Conservation (phyloP, 2,888 invertebrate species). For the Kuschelorhynchus macadamiae region DNA sequence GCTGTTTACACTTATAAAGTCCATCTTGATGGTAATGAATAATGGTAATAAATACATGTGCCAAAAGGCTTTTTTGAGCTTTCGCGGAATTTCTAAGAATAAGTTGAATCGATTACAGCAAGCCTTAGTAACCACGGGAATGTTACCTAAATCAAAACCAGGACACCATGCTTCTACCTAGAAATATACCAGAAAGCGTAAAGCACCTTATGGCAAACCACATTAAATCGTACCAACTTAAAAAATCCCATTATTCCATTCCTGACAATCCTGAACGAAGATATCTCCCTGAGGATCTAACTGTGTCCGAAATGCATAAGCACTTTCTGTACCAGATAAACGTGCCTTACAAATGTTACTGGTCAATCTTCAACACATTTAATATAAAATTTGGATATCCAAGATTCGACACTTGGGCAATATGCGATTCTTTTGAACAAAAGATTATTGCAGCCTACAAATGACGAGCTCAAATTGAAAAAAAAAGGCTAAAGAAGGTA, state of each 20-base stretch:
- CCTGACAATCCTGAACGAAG: conserved; percentile 13
- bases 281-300: conserved; percentile 6
- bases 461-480: conserved; percentile 17
- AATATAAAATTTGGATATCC: conserved; percentile 24
- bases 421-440: conserved; percentile 19
- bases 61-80: no score
- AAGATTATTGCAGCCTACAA: conserved; percentile 17
- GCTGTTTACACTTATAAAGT: no score
- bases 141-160: no score
- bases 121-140: no score
- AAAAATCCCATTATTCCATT: conserved; percentile 14
- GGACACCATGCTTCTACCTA: no score
- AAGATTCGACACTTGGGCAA: conserved; percentile 14
- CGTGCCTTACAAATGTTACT: conserved; percentile 21
- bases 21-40: no score
- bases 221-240: conserved; percentile 17
- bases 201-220: conserved; percentile 6
- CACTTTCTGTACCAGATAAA: conserved; percentile 20
- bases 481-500: conserved; percentile 18
- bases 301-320: conserved; percentile 17
- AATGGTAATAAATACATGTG: no score
- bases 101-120: no score
- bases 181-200: no score
- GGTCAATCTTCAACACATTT: conserved; percentile 21
- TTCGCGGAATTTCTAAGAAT: no score